A percentile compares a stretch with the other conserved stretches of the same genome.
phyloP scores from a whole-genome alignment of 2,797 vertebrate genomes.

The Hydrocynus forskahlii region DNA sequence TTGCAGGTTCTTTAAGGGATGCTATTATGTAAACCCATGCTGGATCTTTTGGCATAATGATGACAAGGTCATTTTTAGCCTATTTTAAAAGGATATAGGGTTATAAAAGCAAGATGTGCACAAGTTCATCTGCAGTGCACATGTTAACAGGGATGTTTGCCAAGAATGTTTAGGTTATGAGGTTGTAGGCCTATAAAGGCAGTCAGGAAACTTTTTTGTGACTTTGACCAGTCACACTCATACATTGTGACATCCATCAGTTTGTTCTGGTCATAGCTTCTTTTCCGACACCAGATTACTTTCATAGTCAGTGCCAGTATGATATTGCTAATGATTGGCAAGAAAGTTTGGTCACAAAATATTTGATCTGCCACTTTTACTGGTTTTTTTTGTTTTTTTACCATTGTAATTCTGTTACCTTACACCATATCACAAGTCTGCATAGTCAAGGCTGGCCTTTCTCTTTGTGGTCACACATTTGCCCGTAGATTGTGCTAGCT shows the following conservation, averaged over 20 bases:
- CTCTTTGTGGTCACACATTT: not conserved
- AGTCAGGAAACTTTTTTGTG: not conserved
- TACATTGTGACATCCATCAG: not conserved
- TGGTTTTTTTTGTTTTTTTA: not conserved
- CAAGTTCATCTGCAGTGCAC: conserved; percentile 9
- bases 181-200: not conserved
- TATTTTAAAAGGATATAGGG: not conserved
- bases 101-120: not conserved
- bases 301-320: not conserved
- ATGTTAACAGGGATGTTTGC: not conserved
- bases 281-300: not conserved
- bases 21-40: conserved; percentile 19
- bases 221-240: not conserved
- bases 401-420: not conserved
- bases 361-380: not conserved
- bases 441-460: not conserved
- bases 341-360: not conserved
- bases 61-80: not conserved
- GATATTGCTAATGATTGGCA: not conserved
- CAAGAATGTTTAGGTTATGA: conserved; percentile 1
- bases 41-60: not conserved
- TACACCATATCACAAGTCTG: not conserved
- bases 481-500: not conserved
- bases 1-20: conserved; percentile 27
- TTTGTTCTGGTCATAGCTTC: not conserved